Evolutionary conservation across 1,140 invertebrate species (phyloP).

Genomic region (Trachymyrmex cornetzi): DNA sequence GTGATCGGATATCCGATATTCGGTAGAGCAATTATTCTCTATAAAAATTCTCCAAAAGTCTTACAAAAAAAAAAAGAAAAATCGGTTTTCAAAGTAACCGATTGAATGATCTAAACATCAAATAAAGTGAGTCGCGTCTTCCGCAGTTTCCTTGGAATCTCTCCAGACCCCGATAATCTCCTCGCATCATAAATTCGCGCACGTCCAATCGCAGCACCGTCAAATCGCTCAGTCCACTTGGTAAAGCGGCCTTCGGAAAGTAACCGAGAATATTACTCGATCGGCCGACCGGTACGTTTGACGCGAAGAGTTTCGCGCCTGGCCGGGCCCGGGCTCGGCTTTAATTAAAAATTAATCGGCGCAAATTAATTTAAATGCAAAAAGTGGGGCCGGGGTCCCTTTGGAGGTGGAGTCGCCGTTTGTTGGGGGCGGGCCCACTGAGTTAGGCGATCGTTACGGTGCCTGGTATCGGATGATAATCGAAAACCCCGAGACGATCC

Average conservation of each 20-base stretch:
- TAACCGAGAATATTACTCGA: constrained; percentile 31
- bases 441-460: constrained; percentile 85
- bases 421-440: constrained; percentile 82
- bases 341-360: constrained; percentile 86
- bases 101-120: constrained; percentile 42
- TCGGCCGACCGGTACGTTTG: constrained; percentile 55
- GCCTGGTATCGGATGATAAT: constrained; percentile 82
- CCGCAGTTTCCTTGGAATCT: background rate
- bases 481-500: constrained; percentile 82
- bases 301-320: constrained; percentile 75
- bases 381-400: constrained; percentile 74
- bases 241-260: background rate
- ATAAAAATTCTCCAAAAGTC: too few relatives aligned
- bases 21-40: too few relatives aligned
- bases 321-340: constrained; percentile 57
- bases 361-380: constrained; percentile 86
- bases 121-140: constrained; percentile 9
- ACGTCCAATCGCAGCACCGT: constrained; percentile 28
- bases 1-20: too few relatives aligned
- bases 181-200: constrained; percentile 42
- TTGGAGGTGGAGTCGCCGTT: constrained; percentile 83
- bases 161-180: background rate
- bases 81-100: background rate
- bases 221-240: constrained; percentile 18
- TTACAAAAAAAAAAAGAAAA: background rate